phyloP scores from a whole-genome alignment of 2,113 vertebrate species.

The Tragelaphus imberbis region DNA sequence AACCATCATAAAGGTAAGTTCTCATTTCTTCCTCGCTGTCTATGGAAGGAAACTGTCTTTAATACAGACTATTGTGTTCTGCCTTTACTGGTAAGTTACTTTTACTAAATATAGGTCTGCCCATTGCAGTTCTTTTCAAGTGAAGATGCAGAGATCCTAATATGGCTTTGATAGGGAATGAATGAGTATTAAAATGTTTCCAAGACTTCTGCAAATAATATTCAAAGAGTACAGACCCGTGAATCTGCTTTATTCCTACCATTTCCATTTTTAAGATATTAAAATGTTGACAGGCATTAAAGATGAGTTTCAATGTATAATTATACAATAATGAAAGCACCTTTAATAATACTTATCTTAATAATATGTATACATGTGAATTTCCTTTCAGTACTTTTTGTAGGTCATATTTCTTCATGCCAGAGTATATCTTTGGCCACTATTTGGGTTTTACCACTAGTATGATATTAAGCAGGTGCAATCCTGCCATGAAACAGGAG shows the following conservation, averaged over 20 bases:
- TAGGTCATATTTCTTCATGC: background rate
- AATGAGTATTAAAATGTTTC: background rate
- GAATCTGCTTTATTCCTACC: background rate
- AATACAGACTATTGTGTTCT: background rate
- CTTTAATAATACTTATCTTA: background rate
- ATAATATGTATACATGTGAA: background rate
- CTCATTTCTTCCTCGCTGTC: background rate
- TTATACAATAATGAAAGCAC: slow-evolving; percentile 41
- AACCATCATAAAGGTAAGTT: slow-evolving; percentile 91
- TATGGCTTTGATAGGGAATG: background rate
- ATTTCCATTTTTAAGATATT: slow-evolving; percentile 47
- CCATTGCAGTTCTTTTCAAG: background rate
- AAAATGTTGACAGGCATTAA: slow-evolving; percentile 23
- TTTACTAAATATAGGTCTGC: background rate
- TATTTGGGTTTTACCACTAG: background rate
- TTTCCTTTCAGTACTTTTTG: background rate
- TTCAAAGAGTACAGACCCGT: slow-evolving; percentile 6
- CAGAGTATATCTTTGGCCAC: background rate
- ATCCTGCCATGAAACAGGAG: background rate
- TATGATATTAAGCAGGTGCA: background rate
- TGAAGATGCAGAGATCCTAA: background rate
- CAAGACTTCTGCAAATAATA: slow-evolving; percentile 10
- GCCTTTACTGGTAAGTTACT: background rate
- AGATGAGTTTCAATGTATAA: background rate
- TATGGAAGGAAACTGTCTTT: background rate